Evolutionary conservation across 2,888 invertebrate genomes (phyloP), one percentile per base, ranked within the genome.

Genomic region (Cenopis cana): DNA sequence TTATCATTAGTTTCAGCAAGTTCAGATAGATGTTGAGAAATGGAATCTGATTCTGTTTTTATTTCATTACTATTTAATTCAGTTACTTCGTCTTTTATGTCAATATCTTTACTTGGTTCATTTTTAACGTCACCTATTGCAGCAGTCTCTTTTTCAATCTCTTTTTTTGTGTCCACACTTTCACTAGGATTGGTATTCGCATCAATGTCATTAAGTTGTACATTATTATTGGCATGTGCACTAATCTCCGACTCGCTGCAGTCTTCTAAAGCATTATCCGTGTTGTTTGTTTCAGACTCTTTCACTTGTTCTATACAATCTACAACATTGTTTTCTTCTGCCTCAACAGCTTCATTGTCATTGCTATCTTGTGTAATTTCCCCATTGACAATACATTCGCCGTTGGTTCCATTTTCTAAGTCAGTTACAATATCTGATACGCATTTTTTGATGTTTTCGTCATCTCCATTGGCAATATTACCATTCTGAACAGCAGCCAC

Each of bases 361-460:
- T 60, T 36, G 12, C 81, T 79, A 75, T 84, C 79, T 70, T 78
- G 80, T 50, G 74, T 76, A 29, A 80, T 74, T 24, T 82, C 78
- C 33, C 69, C 68, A 12, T 76, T 80, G 46, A 78, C 76, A 9
- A 82, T 71, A 72, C 79, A 46, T 46, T 46, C n/a, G 46, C 46
- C 41, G 6, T n/a, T 14, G 4, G n/a, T 77, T 59, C 59, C 70
- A 11, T 70, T 70, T 65, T 12, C n/a, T 9, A 36, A 46, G n/a
- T 80, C 78, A 73, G 80, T 76, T 20, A 80, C 68, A 69, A 80
- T 77, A 73, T 81, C 84, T 3, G 62, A 56, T 8, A 68, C 70
- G 66, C 81, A 73, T 75, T 83, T 85, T 73, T 82, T 85, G 76
- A 83, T 74, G 65, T 81, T 73, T 69, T 85, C 86, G 65, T 78